Base-by-base conservation (phyloP, 2,797 vertebrate genomes). In the Harpagifer antarcticus region DNA sequence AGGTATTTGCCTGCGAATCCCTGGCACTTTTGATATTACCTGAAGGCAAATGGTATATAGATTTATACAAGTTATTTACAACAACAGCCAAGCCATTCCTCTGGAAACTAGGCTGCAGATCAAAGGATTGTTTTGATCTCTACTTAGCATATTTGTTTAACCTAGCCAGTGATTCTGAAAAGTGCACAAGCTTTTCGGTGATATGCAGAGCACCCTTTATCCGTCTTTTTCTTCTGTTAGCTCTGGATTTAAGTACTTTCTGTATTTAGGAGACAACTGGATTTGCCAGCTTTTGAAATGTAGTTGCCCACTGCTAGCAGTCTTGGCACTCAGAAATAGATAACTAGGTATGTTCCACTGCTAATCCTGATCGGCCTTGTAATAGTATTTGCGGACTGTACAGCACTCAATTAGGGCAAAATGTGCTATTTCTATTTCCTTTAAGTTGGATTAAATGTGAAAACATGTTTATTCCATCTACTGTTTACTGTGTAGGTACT, bases 221-320 rank as follows among this genome's bases (percentile, higher is more conserved):
- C 95, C 95, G 88, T 93, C 95, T 95, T 95, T 95, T 94, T 95
- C 95, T 95, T 96, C 93, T 96, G 94, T 95, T 96, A 91, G 94
- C 93, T 92, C 83, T 89, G 94, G 95, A 95, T 95, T 96, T 96
- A 96, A 96, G 94, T 95, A 96, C 94, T 96, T 95, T 95, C 95
- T 95, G 95, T 95, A 95, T 96, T 96, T 96, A 94, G 94, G 94
- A 95, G 95, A 96, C 95, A 96, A 96, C 95, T 96, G 95, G 95
- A 96, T 96, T 96, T 96, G 94, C 94, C 95, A 96, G 95, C 95
- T 95, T 95, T 96, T 95, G 94, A 95, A 95, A 95, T 95, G 89
- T 95, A 96, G 94, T 96, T 96, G 94, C 95, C 95, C 95, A 96
- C 94, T 95, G 94, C 95, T 94, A 89, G 94, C 94, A 95, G 95